Evolutionary conservation across 37 sponge, comb jelly and placozoan genomes (phyloP).

Genomic region (Mnemiopsis leidyi): DNA sequence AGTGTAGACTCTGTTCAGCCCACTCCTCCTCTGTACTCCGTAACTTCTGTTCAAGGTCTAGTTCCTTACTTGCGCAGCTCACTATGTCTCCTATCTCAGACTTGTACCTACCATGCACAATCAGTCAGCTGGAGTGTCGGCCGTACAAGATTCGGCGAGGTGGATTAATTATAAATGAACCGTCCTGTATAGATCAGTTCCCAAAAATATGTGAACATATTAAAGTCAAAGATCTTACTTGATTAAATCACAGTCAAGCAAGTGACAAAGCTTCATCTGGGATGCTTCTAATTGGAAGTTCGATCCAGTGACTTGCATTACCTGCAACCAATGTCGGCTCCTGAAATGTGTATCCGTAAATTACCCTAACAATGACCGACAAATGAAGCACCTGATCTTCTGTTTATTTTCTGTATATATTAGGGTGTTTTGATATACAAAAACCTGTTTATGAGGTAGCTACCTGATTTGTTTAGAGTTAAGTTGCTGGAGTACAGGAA

Average conservation of each 20-base stretch:
- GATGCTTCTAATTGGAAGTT: conserved; percentile 87
- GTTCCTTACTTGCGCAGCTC: conserved; percentile 71
- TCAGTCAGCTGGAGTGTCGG: no score
- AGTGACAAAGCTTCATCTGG: conserved; percentile 76
- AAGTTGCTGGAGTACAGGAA: conserved; percentile 79
- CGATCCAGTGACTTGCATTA: conserved; percentile 81
- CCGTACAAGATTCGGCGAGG: no score
- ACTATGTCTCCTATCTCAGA: conserved; percentile 72
- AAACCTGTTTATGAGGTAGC: not conserved
- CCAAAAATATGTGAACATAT: no score
- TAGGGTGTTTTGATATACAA: no score
- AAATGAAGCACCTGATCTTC: no score
- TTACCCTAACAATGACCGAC: no score
- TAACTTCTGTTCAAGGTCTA: conserved; percentile 73
- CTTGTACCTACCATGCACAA: conserved; percentile 39
- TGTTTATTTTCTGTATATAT: no score
- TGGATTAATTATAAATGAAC: no score
- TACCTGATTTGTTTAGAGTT: conserved; percentile 69
- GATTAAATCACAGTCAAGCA: conserved; percentile 76
- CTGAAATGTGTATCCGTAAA: conserved; percentile 76
- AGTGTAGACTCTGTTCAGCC: conserved; percentile 79
- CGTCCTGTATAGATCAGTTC: no score
- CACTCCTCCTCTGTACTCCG: conserved; percentile 80
- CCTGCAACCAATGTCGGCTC: conserved; percentile 88
- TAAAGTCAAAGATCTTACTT: no score